Evolutionary conservation across 1,140 invertebrate species (phyloP).

Genomic region (Megalopta genalis): DNA sequence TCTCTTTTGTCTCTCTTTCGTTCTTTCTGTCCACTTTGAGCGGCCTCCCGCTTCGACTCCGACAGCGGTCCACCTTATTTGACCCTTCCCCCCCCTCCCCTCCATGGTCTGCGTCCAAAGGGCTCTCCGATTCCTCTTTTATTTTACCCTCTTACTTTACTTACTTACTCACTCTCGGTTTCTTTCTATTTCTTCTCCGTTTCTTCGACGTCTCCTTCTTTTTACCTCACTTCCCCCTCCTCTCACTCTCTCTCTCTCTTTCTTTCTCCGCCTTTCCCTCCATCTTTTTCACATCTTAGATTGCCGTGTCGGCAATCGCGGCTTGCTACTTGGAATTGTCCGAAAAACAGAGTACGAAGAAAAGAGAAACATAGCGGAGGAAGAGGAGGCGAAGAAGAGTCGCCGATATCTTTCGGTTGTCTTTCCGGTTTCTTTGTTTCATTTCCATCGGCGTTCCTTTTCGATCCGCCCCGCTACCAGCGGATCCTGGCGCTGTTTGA

Average conservation of each 20-base stretch:
- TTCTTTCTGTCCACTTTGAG: constrained; percentile 51
- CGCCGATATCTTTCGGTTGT: constrained; percentile 10
- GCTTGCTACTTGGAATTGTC: constrained; percentile 40
- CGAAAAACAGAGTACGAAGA: constrained; percentile 34
- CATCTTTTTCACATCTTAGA: constrained; percentile 33
- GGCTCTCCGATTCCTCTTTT: constrained; percentile 54
- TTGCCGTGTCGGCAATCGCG: constrained; percentile 37
- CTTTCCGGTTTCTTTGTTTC: background rate
- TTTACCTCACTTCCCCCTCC: constrained; percentile 6
- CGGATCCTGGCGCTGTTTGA: background rate
- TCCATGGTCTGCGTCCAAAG: constrained; percentile 34
- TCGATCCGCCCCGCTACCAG: background rate
- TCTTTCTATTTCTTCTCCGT: constrained; percentile 41
- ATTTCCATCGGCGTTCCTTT: background rate
- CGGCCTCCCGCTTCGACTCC: constrained; percentile 50
- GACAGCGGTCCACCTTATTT: constrained; percentile 50
- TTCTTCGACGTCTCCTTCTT: constrained; percentile 30
- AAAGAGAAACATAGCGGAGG: constrained; percentile 33
- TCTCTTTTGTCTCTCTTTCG: constrained; percentile 48
- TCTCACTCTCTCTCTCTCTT: constrained; percentile 10
- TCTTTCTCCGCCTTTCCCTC: constrained; percentile 1
- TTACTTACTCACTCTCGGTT: constrained; percentile 57
- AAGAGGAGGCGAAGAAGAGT: background rate
- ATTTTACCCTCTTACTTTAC: constrained; percentile 52
- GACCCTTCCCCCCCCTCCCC: constrained; percentile 23